phyloP scores from a whole-genome alignment of 1,140 invertebrate species.

The Gerris buenoi region DNA sequence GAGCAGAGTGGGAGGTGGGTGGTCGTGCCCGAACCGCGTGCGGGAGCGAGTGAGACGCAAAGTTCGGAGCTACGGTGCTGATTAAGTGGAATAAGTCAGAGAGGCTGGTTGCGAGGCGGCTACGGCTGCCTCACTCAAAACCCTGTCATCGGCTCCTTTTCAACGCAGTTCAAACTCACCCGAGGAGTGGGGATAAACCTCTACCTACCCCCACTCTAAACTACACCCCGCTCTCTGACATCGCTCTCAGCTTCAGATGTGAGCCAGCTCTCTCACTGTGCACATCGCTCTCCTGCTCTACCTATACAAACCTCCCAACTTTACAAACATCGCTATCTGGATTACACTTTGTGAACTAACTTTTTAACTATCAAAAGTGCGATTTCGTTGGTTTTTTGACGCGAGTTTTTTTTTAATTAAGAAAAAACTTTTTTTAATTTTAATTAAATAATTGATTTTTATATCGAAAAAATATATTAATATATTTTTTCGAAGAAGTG shows the following conservation, averaged over 20 bases:
- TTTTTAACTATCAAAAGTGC: too few species aligned
- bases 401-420: too few species aligned
- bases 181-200: not conserved
- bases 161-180: not conserved
- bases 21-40: not conserved
- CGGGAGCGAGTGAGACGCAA: not conserved
- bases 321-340: too few species aligned
- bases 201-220: not conserved
- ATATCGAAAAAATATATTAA: too few species aligned
- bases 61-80: too few species aligned
- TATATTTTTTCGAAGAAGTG: slow-evolving; percentile 6
- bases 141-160: not conserved
- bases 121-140: slow-evolving; percentile 29
- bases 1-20: not conserved
- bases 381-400: too few species aligned
- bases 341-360: too few species aligned
- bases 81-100: not conserved
- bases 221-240: not conserved
- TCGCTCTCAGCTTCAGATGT: not conserved
- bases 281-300: not conserved
- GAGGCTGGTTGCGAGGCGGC: slow-evolving; percentile 6
- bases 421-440: too few species aligned
- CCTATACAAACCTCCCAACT: too few species aligned
- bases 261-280: not conserved
- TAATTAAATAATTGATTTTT: too few species aligned